phyloP scores from a whole-genome alignment of 1,140 invertebrate genomes.

The Zaprionus inermis region DNA sequence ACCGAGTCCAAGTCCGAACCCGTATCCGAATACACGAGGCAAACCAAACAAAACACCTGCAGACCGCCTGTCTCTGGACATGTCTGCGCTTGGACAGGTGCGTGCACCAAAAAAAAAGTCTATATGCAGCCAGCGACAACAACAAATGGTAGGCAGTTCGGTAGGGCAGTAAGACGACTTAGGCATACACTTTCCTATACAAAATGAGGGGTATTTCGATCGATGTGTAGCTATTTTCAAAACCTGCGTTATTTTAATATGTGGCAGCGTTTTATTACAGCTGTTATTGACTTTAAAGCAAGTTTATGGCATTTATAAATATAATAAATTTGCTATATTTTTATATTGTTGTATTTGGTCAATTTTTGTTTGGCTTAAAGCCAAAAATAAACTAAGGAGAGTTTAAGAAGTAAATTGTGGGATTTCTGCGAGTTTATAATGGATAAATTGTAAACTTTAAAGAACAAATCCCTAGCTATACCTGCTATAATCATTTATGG shows the following conservation, averaged over 20 bases:
- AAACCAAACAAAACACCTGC: slow-evolving; percentile 79
- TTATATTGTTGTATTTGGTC: not conserved
- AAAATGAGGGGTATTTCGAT: not conserved
- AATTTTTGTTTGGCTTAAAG: not conserved
- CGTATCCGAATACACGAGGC: slow-evolving; percentile 21
- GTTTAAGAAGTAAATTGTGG: too few relatives aligned
- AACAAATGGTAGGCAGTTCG: slow-evolving; percentile 26
- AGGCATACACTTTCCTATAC: slow-evolving; percentile 3
- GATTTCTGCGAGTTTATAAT: too few relatives aligned
- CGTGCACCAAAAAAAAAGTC: slow-evolving; percentile 52
- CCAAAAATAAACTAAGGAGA: not conserved
- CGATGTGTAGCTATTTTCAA: not conserved
- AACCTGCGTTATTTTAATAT: not conserved
- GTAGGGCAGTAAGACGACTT: not conserved
- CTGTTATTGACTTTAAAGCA: not conserved
- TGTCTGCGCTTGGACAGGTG: slow-evolving; percentile 69
- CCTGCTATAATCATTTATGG: too few relatives aligned
- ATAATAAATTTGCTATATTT: not conserved
- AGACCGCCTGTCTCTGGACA: slow-evolving; percentile 71
- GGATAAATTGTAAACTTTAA: too few relatives aligned
- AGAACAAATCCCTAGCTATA: too few relatives aligned
- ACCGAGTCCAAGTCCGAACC: slow-evolving; percentile 2
- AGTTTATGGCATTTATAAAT: not conserved
- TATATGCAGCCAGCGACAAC: slow-evolving; percentile 5
- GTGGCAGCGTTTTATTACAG: not conserved